These are phyloP conservation scores for Drosophila quinaria DNA, from an alignment of 2,888 invertebrate species.

Conservation along the genomic window DNA sequence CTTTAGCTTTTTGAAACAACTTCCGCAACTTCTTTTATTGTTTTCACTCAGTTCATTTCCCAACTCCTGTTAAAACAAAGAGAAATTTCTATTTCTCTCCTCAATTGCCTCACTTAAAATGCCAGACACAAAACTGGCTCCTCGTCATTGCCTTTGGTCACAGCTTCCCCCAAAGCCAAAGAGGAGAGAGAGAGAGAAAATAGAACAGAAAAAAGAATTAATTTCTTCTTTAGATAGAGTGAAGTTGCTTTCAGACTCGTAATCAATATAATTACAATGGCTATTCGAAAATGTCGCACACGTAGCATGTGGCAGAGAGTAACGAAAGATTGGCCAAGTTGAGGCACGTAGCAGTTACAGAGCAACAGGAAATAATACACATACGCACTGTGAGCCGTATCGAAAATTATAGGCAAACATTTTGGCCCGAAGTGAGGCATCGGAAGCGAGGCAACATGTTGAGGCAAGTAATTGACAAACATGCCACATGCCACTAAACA, in stretches of 20 bases:
- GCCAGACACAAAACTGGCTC: slow-evolving; percentile 59
- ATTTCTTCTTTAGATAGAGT: slow-evolving; percentile 54
- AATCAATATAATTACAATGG: slow-evolving; percentile 78
- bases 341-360: slow-evolving; percentile 61
- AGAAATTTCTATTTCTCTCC: neutral
- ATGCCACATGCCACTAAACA: slow-evolving; percentile 79
- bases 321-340: slow-evolving; percentile 47
- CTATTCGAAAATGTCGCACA: slow-evolving; percentile 78
- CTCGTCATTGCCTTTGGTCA: slow-evolving; percentile 13
- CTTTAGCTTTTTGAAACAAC: slow-evolving; percentile 8
- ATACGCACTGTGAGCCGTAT: slow-evolving; percentile 67
- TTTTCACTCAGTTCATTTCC: slow-evolving; percentile 25
- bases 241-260: slow-evolving; percentile 32
- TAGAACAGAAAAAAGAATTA: slow-evolving; percentile 53
- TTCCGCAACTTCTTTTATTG: slow-evolving; percentile 5
- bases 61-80: slow-evolving; percentile 8
- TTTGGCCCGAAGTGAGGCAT: slow-evolving; percentile 21
- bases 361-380: slow-evolving; percentile 72
- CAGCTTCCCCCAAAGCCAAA: neutral
- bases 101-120: slow-evolving; percentile 60
- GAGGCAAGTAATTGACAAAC: slow-evolving; percentile 76
- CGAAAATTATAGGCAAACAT: slow-evolving; percentile 69
- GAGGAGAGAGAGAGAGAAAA: neutral
- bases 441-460: slow-evolving; percentile 9
- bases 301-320: slow-evolving; percentile 46